Evolutionary conservation across 2,888 invertebrate species (phyloP).

Genomic region (Drosophila fulvimacula): DNA sequence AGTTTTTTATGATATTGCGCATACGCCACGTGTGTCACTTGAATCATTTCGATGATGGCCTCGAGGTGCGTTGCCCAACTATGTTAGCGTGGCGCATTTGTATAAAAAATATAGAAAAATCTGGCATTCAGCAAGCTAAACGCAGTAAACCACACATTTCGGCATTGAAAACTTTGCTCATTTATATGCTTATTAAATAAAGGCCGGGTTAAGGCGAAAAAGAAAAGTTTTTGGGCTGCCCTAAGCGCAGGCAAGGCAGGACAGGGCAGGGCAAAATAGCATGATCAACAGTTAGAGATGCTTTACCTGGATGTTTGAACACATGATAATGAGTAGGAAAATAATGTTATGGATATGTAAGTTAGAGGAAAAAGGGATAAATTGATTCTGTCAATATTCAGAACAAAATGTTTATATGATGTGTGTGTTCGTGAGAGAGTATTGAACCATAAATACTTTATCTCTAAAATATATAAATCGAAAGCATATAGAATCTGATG

Average conservation of each 20-base stretch:
- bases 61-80: conserved; percentile 32
- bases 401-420: too few relatives aligned
- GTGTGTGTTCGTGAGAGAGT: too few relatives aligned
- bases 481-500: too few relatives aligned
- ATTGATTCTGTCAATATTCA: background rate
- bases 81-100: conserved; percentile 8
- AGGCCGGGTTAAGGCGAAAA: conserved; percentile 30
- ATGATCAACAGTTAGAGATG: conserved; percentile 27
- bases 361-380: background rate
- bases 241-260: background rate
- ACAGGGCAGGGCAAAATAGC: too few relatives aligned
- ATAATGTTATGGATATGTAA: background rate
- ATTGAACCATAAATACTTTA: too few relatives aligned
- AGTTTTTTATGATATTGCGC: conserved; percentile 57
- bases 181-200: conserved; percentile 76
- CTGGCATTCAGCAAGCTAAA: conserved; percentile 48
- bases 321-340: background rate
- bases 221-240: background rate
- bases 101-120: conserved; percentile 36
- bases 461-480: too few relatives aligned
- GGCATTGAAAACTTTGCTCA: conserved; percentile 70
- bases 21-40: conserved; percentile 62
- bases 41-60: conserved; percentile 37
- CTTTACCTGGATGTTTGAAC: background rate
- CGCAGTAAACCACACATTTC: conserved; percentile 43